A percentile compares a stretch with the other conserved stretches of the same genome.
Conservation (phyloP, 1,140 invertebrate species). For the Aphelenchoides besseyi region DNA sequence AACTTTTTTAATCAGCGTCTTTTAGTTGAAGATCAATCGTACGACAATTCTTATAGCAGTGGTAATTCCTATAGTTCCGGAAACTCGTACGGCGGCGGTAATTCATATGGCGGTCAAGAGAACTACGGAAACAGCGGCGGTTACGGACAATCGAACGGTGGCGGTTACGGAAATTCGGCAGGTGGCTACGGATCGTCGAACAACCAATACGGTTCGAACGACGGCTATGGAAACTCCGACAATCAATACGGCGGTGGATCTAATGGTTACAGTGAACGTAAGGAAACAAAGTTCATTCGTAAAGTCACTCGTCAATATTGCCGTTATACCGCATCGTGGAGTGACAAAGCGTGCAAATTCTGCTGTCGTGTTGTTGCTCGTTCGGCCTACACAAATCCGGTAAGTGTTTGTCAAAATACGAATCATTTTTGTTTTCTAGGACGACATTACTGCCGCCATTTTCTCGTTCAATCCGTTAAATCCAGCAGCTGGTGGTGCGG, state of each 20-base stretch:
- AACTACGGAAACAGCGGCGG: background rate
- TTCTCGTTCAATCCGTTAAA: constrained; percentile 27
- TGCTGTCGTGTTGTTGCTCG: constrained; percentile 27
- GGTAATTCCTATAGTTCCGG: too few species aligned
- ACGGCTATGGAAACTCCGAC: background rate
- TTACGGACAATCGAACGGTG: background rate
- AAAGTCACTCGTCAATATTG: constrained; percentile 26
- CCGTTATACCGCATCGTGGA: constrained; percentile 19
- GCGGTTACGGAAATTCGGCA: background rate
- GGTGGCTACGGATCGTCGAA: background rate
- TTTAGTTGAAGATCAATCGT: background rate
- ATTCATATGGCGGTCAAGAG: background rate
- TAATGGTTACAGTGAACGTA: background rate
- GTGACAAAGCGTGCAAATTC: constrained; percentile 8
- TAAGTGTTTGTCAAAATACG: background rate
- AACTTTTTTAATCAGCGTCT: background rate
- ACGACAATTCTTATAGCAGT: background rate
- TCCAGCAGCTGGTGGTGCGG: constrained; percentile 18
- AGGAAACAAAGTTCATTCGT: background rate
- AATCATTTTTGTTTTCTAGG: constrained; percentile 15
- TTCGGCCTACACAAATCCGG: constrained; percentile 24
- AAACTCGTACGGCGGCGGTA: constrained; percentile 9
- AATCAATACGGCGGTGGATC: background rate
- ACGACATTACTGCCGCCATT: constrained; percentile 27
- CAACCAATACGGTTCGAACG: background rate